These are phyloP conservation scores for Cheiracanthium punctorium DNA, from an alignment of 2,888 invertebrate genomes.

Conservation along the genomic window DNA sequence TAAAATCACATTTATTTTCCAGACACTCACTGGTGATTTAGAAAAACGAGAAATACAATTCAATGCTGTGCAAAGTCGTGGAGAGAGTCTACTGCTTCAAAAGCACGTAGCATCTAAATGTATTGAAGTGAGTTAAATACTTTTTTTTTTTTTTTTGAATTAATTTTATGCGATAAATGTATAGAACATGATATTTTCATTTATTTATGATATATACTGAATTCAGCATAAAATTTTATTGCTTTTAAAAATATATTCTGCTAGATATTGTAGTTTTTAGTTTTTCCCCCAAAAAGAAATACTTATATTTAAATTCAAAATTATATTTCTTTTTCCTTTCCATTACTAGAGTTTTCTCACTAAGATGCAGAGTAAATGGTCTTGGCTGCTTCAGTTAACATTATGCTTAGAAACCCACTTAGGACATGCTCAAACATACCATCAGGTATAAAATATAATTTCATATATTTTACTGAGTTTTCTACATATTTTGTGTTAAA, in stretches of 20 bases:
- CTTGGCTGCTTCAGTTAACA: constrained; percentile 95
- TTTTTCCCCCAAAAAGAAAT: too few relatives aligned
- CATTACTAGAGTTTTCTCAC: constrained; percentile 81
- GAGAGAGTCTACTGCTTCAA: constrained; percentile 93
- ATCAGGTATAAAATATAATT: constrained; percentile 77
- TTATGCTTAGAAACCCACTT: constrained; percentile 96
- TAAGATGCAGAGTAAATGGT: constrained; percentile 98
- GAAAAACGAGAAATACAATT: constrained; percentile 97
- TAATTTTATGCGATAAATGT: background rate
- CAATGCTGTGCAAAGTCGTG: constrained; percentile 95
- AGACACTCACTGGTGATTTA: constrained; percentile 96
- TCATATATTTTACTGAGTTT: too few relatives aligned
- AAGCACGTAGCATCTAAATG: constrained; percentile 97
- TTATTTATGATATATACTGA: background rate
- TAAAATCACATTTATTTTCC: constrained; percentile 70
- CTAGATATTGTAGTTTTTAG: background rate
- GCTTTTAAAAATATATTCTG: too few relatives aligned
- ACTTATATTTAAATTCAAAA: too few relatives aligned
- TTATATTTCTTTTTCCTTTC: constrained; percentile 1
- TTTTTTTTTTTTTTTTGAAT: background rate
- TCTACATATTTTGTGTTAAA: too few relatives aligned
- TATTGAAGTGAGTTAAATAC: constrained; percentile 82
- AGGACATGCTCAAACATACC: constrained; percentile 92
- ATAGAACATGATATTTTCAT: background rate
- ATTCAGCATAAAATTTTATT: background rate